Evolutionary conservation across 2,888 invertebrate species (phyloP).

Genomic region (Cephus pygmeus): DNA sequence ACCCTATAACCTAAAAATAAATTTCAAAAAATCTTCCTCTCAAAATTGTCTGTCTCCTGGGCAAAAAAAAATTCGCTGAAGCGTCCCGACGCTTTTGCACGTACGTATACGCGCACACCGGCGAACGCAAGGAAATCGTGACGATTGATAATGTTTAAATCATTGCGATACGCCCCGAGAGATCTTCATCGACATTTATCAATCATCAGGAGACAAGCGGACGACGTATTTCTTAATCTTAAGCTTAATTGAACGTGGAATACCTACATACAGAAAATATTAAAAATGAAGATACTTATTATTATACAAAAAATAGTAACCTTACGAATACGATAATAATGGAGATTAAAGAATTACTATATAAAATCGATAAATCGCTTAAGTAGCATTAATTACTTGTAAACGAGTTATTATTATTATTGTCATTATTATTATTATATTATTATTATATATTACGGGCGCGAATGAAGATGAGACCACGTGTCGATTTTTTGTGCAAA

Average conservation of each 20-base stretch:
- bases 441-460: constrained; percentile 1
- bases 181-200: neutral
- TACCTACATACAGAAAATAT: constrained; percentile 50
- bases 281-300: constrained; percentile 36
- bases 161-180: neutral
- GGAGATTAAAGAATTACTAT: constrained; percentile 1
- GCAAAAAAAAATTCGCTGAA: neutral
- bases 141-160: neutral
- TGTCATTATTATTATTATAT: constrained; percentile 17
- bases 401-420: constrained; percentile 33
- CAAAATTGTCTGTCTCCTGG: neutral
- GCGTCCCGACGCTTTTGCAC: no score
- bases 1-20: neutral
- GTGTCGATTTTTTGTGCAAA: neutral
- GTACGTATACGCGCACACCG: no score
- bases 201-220: neutral
- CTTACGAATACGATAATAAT: constrained; percentile 2
- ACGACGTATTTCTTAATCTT: constrained; percentile 18
- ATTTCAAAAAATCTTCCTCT: neutral
- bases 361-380: constrained; percentile 1
- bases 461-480: neutral
- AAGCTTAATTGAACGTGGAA: constrained; percentile 27
- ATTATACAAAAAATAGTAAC: constrained; percentile 18
- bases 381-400: constrained; percentile 6
- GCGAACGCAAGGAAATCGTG: neutral